phyloP scores from a whole-genome alignment of 2,797 vertebrate genomes.

The Semaprochilodus insignis region DNA sequence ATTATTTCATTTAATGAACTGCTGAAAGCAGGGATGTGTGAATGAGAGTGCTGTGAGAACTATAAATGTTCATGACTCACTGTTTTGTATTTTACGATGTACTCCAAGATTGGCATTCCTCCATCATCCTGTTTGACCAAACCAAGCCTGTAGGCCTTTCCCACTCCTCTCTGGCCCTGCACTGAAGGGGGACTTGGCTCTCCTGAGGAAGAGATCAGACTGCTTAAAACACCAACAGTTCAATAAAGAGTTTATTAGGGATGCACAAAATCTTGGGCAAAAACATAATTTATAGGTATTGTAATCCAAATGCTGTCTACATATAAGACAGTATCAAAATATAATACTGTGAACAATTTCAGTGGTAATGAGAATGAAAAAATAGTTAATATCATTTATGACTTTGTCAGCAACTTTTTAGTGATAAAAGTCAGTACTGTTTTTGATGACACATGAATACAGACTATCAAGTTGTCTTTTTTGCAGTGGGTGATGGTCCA shows the following conservation, averaged over 20 bases:
- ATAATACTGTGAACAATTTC: neutral
- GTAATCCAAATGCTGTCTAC: neutral
- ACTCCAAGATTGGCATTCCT: slow-evolving; percentile 97
- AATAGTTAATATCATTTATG: no score
- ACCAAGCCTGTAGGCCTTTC: slow-evolving; percentile 93
- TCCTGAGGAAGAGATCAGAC: slow-evolving; percentile 74
- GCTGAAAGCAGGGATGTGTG: neutral
- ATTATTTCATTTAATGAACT: neutral
- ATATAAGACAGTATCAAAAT: neutral
- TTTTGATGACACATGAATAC: neutral
- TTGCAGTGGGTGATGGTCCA: neutral
- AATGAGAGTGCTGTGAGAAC: neutral
- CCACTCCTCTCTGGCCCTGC: slow-evolving; percentile 91
- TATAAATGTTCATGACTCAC: slow-evolving; percentile 79
- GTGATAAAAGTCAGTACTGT: no score
- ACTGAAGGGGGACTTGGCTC: slow-evolving; percentile 96
- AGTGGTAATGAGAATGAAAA: no score
- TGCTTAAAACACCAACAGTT: slow-evolving; percentile 6
- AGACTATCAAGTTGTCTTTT: neutral
- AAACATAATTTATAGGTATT: neutral
- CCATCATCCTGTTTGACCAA: slow-evolving; percentile 98
- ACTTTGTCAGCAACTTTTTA: no score
- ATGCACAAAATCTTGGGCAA: neutral
- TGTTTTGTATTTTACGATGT: slow-evolving; percentile 96
- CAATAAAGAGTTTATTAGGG: neutral